Conservation (phyloP, 2,797 vertebrate species). For the Scomberomorus guttatus region DNA sequence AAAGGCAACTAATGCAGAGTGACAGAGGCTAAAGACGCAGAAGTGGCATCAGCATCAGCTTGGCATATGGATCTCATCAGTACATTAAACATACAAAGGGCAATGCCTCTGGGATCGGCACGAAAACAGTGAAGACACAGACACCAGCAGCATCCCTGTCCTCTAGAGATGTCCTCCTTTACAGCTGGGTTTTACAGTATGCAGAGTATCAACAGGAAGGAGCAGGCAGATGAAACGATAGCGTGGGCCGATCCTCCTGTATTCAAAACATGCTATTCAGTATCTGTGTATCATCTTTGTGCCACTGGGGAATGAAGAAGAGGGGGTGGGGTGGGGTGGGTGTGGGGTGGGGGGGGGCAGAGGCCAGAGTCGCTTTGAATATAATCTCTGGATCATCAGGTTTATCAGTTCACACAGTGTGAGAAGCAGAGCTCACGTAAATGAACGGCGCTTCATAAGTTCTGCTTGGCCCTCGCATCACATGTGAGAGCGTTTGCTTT, state of each 20-base stretch:
- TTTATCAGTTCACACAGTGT: slow-evolving; percentile 9
- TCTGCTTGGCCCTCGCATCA: not conserved
- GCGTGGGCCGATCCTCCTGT: slow-evolving; percentile 44
- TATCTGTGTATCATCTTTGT: slow-evolving; percentile 53
- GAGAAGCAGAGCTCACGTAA: slow-evolving; percentile 13
- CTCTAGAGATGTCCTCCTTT: slow-evolving; percentile 31
- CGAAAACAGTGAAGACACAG: not conserved
- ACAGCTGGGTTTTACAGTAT: slow-evolving; percentile 1
- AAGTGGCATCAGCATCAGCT: slow-evolving; percentile 8
- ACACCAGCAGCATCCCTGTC: slow-evolving; percentile 32
- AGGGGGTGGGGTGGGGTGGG: not conserved
- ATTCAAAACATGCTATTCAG: slow-evolving; percentile 57
- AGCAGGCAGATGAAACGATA: slow-evolving; percentile 63
- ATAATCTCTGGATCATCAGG: slow-evolving; percentile 23
- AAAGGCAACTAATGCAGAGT: slow-evolving; percentile 39
- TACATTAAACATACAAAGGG: not conserved
- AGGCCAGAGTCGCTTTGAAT: slow-evolving; percentile 6
- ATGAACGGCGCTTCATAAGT: not conserved
- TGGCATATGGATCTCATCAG: slow-evolving; percentile 39
- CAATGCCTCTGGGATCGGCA: slow-evolving; percentile 10
- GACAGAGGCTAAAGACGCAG: slow-evolving; percentile 63
- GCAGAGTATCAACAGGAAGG: slow-evolving; percentile 66
- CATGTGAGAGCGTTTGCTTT: not conserved
- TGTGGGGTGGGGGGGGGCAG: not conserved
- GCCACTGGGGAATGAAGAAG: slow-evolving; percentile 9